These are phyloP conservation scores for Platalea minor DNA, from an alignment of 2,797 vertebrate genomes.

Conservation along the genomic window DNA sequence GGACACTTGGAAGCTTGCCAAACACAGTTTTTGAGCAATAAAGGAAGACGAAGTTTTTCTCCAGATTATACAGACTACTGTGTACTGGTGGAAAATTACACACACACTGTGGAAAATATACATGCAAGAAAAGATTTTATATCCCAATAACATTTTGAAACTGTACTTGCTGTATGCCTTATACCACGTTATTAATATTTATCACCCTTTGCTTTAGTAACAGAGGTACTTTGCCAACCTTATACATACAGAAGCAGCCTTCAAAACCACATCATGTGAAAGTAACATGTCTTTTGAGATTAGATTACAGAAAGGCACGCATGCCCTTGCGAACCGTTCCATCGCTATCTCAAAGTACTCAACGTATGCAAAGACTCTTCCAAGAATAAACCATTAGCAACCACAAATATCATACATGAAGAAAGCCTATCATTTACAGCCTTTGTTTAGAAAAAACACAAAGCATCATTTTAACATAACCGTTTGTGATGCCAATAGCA, in stretches of 20 bases:
- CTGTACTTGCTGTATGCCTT: not conserved
- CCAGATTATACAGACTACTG: not conserved
- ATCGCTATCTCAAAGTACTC: conserved; percentile 22
- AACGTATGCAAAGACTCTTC: conserved; percentile 51
- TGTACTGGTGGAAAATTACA: not conserved
- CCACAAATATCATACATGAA: conserved; percentile 20
- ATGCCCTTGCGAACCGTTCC: conserved; percentile 51
- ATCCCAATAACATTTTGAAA: not conserved
- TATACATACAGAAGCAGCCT: not conserved
- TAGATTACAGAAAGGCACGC: conserved; percentile 64
- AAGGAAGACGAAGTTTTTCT: not conserved
- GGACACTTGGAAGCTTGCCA: not conserved
- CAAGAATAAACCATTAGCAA: conserved; percentile 66
- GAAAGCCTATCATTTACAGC: conserved; percentile 9
- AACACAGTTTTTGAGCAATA: not conserved
- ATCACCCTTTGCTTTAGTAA: not conserved
- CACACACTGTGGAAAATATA: not conserved
- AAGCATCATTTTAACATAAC: not conserved
- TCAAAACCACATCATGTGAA: conserved; percentile 48
- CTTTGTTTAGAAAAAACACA: conserved; percentile 13
- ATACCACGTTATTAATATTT: not conserved
- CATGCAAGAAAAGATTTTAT: not conserved
- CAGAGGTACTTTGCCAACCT: not conserved
- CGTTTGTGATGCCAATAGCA: not conserved
- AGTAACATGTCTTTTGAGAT: conserved; percentile 47